Conservation (phyloP, 2,888 invertebrate species). For the Chromoteleia sp. region DNA sequence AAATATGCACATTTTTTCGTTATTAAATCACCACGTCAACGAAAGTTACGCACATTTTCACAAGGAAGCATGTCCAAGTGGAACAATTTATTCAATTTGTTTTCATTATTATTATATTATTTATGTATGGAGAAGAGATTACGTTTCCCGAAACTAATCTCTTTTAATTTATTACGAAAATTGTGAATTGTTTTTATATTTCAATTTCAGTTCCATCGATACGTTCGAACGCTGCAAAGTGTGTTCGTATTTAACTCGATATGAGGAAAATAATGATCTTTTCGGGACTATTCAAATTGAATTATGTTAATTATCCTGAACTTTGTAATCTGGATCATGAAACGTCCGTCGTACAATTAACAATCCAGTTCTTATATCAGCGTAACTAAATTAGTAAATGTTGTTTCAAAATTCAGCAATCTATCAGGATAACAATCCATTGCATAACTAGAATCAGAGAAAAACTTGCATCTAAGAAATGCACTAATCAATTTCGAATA, state of each 20-base stretch:
- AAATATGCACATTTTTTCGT: slow-evolving; percentile 26
- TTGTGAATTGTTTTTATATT: no score
- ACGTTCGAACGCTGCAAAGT: no score
- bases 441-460: slow-evolving; percentile 27
- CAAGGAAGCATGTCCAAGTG: background rate
- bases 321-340: slow-evolving; percentile 5
- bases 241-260: no score
- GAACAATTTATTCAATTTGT: background rate
- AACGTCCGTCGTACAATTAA: slow-evolving; percentile 25
- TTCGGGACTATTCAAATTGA: background rate
- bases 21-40: slow-evolving; percentile 19
- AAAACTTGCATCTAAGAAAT: slow-evolving; percentile 49
- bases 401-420: slow-evolving; percentile 38
- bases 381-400: slow-evolving; percentile 26
- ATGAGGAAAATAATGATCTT: no score
- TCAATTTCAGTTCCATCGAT: no score
- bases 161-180: no score
- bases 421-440: slow-evolving; percentile 45
- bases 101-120: background rate
- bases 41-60: slow-evolving; percentile 10
- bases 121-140: no score
- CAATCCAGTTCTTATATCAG: slow-evolving; percentile 25
- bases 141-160: no score
- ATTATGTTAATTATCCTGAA: background rate
- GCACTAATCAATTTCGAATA: slow-evolving; percentile 59